Base-by-base conservation (phyloP, 2,888 invertebrate species). In the Rhamnusium bicolor region DNA sequence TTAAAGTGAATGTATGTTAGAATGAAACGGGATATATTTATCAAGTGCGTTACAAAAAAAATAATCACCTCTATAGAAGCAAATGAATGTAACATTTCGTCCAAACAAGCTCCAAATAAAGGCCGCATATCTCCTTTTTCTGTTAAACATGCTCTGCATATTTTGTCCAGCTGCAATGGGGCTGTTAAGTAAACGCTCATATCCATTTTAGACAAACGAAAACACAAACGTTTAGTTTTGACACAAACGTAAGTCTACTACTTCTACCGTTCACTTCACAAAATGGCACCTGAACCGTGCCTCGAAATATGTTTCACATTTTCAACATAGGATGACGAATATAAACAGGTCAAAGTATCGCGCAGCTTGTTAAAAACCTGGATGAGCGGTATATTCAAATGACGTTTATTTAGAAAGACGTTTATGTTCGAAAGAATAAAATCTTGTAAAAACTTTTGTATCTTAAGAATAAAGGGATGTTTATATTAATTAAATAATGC, bases 101-200 rank as follows among this genome's bases (percentile, higher is more conserved):
- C 89, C 51, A 90, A 83, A 80, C 89, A 89, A 47, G 89, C 88
- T 14, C 89, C 90, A 82, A 88, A 90, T 69, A 90, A 83, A 18
- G 89, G 88, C 74, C 87, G 85, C 89, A 90, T 89, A 71, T 89
- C 88, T 8, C 89, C 89, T 77, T 88, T 89, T 82, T 87, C 87
- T 18, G 87, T 84, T 65, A 90, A 81, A 81, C 90, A 90, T 18
- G 89, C 89, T 71, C 90, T 85, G 81, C 90, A 90, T 18, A 90
- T 87, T 81, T 88, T 88, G 65, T 88, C 87, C 58, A 90, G 73
- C 79, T 87, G 86, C 71, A 89, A 79, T 16, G 88, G 89, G n/a
- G 87, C 85, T 54, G 86, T 85, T 79, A 89, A 84, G 82, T 88
- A 88, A 16, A 83, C 80, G 81, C 85, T 88, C 85, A 88, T 85